Base-by-base conservation (phyloP, 2,797 vertebrate genomes). In the Columba guinea region DNA sequence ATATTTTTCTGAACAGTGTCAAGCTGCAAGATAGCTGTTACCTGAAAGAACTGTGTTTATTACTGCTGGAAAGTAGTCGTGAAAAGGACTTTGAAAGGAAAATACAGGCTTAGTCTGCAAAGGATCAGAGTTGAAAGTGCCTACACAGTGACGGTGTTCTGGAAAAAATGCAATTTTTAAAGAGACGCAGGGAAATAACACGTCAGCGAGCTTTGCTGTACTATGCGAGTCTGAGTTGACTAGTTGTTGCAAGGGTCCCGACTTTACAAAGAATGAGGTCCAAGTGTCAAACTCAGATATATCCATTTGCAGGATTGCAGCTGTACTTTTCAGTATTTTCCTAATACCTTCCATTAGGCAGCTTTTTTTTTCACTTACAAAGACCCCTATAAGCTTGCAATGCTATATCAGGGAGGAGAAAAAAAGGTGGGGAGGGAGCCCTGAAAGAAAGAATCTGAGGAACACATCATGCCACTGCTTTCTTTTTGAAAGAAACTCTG, bases 11-110 rank as follows among this genome's bases (percentile, higher is more conserved):
- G 84, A 89, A 68, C n/a, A 28, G 73, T n/a, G 48, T 94, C 77
- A 90, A 88, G 77, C 87, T 88, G 55, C 64, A 93, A 60, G 85
- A 49, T 63, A 77, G 51, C 75, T 83, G 55, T 95, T 92, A 89
- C 78, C 71, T 93, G 62, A 58, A 92, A 87, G 48, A 87, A 55
- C 19, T 84, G 44, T 91, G 87, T 95, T 96, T 94, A 53, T 92
- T 96, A 30, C 46, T 84, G 24, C 88, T 91, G 51, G 39, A 65
- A 95, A 92, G 51, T 27, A 58, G 59, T 53, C 65, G 59, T 59
- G 63, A 67, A 93, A 89, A 92, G 52, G 48, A 32, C 62, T 91
- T 77, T 69, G 55, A 90, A 81, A 84, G 34, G 55, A 87, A 90
- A 90, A 77, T 69, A 74, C 35, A 79, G 55, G 52, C 37, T 63